phyloP scores from a whole-genome alignment of 1,140 invertebrate genomes.

The Drosophila parabipectinata region DNA sequence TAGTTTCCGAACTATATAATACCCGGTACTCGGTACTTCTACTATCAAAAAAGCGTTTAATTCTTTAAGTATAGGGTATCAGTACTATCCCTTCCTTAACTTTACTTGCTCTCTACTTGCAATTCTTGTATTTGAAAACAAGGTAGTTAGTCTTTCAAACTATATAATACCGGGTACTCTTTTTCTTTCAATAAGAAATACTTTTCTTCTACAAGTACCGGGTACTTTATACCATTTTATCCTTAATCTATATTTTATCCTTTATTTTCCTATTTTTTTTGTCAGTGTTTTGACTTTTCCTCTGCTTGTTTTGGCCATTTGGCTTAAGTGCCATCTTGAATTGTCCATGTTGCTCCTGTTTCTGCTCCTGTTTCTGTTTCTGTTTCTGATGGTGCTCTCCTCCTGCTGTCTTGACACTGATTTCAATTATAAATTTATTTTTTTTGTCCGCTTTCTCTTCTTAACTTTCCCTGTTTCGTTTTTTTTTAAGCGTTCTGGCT shows the following conservation, averaged over 20 bases:
- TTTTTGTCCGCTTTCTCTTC: conserved; percentile 18
- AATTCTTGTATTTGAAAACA: too few species aligned
- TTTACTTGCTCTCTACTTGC: too few species aligned
- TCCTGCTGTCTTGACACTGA: conserved; percentile 67
- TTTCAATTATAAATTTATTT: conserved; percentile 80
- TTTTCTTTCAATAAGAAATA: background rate
- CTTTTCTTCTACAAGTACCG: background rate
- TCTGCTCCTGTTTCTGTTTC: conserved; percentile 1
- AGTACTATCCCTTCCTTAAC: too few species aligned
- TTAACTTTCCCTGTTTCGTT: conserved; percentile 6
- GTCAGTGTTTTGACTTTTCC: background rate
- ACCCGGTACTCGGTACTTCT: too few species aligned
- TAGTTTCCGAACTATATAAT: too few species aligned
- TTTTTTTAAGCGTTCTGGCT: conserved; percentile 26
- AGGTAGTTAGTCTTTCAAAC: too few species aligned
- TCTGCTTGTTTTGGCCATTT: conserved; percentile 39
- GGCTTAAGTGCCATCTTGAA: conserved; percentile 57
- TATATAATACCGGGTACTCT: too few species aligned
- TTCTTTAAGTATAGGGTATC: too few species aligned
- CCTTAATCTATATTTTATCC: too few species aligned
- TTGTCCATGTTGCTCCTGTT: conserved; percentile 25
- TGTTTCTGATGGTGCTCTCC: conserved; percentile 5
- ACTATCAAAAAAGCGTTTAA: too few species aligned
- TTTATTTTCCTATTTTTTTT: background rate
- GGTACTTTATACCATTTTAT: too few species aligned